phyloP scores from a whole-genome alignment of 2,113 vertebrate species.

The Bettongia penicillata region DNA sequence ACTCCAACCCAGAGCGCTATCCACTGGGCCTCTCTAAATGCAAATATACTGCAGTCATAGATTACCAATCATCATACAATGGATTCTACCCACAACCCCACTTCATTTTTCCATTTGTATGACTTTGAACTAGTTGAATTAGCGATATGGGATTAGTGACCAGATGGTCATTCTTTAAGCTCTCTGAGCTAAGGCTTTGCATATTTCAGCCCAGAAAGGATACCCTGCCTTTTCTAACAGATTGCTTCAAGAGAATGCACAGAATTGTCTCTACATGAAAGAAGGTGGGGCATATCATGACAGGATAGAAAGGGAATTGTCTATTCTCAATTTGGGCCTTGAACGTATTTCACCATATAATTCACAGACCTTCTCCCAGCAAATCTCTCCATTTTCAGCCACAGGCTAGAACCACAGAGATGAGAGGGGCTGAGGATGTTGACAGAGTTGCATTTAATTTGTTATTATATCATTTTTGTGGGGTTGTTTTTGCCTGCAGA shows the following conservation, averaged over 20 bases:
- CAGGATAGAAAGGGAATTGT: background rate
- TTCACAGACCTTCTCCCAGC: slow-evolving; percentile 9
- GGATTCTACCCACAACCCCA: background rate
- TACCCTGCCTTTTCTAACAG: background rate
- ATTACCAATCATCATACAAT: slow-evolving; percentile 23
- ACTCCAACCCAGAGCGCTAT: background rate
- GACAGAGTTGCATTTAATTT: slow-evolving; percentile 39
- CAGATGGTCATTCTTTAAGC: slow-evolving; percentile 20
- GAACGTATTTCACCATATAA: background rate
- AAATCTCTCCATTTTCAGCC: background rate
- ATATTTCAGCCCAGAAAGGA: background rate
- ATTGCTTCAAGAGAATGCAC: slow-evolving; percentile 26
- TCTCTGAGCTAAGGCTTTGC: slow-evolving; percentile 13
- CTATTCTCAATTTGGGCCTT: background rate
- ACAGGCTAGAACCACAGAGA: background rate
- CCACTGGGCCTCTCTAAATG: background rate
- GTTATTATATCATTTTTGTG: background rate
- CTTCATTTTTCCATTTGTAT: background rate
- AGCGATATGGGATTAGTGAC: background rate
- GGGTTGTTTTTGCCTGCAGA: background rate
- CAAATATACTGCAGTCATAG: background rate
- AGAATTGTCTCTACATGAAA: background rate
- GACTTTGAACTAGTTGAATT: slow-evolving; percentile 21
- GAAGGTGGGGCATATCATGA: background rate
- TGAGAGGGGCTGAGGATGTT: background rate